Conservation (phyloP, 2,888 invertebrate species). For the Tiphia femorata region DNA sequence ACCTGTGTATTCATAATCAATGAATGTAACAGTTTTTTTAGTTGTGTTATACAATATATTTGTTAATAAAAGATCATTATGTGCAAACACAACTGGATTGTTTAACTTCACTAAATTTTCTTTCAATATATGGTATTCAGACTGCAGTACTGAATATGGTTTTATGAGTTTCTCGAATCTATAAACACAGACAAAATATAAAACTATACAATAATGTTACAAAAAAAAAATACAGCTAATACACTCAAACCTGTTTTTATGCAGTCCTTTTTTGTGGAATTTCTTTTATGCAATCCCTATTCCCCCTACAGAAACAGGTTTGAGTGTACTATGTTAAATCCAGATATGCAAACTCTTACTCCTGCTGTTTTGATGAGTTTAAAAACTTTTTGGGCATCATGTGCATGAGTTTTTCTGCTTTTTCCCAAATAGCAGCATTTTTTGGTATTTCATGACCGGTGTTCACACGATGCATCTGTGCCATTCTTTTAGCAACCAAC, state of each 20-base stretch:
- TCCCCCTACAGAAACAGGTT: too few species aligned
- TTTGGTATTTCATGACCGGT: constrained; percentile 65
- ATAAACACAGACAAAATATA: constrained; percentile 30
- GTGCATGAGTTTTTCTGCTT: constrained; percentile 80
- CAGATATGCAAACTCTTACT: constrained; percentile 71
- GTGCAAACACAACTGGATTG: constrained; percentile 92
- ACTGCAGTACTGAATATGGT: constrained; percentile 76
- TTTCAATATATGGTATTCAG: constrained; percentile 79
- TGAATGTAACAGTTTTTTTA: constrained; percentile 83
- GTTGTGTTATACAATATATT: constrained; percentile 89
- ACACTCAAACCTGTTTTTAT: too few species aligned
- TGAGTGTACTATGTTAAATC: not conserved
- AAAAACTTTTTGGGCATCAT: constrained; percentile 81
- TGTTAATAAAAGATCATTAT: constrained; percentile 96
- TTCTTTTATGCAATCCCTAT: too few species aligned
- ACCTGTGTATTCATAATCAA: constrained; percentile 97
- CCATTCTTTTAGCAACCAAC: constrained; percentile 86
- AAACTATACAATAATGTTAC: not conserved
- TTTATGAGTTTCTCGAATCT: constrained; percentile 79
- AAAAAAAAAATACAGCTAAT: too few species aligned
- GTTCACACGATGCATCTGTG: constrained; percentile 81
- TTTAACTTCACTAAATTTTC: constrained; percentile 74
- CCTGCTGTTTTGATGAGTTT: constrained; percentile 77
- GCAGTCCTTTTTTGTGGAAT: too few species aligned
- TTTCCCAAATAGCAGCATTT: constrained; percentile 82